Evolutionary conservation across 2,113 vertebrate species (phyloP), one percentile per base, ranked within the genome.

Genomic region (Odocoileus hemionus): DNA sequence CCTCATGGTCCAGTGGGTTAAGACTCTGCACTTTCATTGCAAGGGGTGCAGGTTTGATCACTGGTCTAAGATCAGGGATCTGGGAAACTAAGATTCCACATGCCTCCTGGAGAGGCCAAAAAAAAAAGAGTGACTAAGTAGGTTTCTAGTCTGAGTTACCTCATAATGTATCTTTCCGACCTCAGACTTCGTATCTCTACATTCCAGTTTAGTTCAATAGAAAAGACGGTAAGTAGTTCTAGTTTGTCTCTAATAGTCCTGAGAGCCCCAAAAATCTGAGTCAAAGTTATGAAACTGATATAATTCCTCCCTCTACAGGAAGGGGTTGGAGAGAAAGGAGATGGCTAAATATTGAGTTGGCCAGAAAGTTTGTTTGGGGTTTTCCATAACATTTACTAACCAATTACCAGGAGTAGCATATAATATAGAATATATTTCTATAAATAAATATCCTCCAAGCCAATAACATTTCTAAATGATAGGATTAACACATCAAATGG

Each of bases 381-480:
- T 76, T 76, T 43, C 70, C 36, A 76, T 76, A 43, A 76, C 12
- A 43, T 26, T 6, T 55, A 91, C 58, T n/a, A 92, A 88, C 3
- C 45, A 95, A 93, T 83, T 39, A 86, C 23, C 58, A 83, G 36
- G 11, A 80, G 7, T 11, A 84, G 45, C 70, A 26, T 74, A 43
- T 76, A 93, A 86, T 60, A 92, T 9, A 87, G 52, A 94, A 47
- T 58, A 80, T 74, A 86, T 54, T 94, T 90, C 91, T 87, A 87
- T 39, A 90, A 84, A 60, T 83, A 91, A 89, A 89, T 79, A 43
- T n/a, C 76, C 78, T 92, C 39, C n/a, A 91, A 43, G 28, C 10
- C 36, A 94, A 15, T 45, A 90, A 79, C 50, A 94, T 82, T 82
- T 91, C 60, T 85, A 92, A 96, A 87, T 55, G 39, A 92, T 5